Conservation (phyloP, 1,140 invertebrate genomes). For the Hesperophylax magnus region DNA sequence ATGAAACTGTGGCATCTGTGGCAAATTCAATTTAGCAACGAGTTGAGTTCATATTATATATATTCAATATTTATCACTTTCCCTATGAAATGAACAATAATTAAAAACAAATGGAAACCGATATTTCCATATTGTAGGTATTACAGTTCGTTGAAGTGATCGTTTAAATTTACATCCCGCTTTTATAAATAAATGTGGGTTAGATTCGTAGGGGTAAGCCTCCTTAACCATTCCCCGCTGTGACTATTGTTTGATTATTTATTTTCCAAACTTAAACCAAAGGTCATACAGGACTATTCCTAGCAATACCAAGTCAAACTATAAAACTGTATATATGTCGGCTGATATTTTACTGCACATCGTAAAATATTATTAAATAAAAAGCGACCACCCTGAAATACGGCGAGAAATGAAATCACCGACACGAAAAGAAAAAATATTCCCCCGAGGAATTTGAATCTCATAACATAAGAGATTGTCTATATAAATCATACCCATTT, state of each 20-base stretch:
- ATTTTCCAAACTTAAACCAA: neutral
- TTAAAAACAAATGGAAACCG: too few relatives aligned
- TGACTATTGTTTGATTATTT: neutral
- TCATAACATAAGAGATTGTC: slow-evolving; percentile 42
- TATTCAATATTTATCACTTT: too few relatives aligned
- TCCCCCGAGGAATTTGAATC: slow-evolving; percentile 40
- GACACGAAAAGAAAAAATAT: slow-evolving; percentile 38
- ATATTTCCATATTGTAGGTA: too few relatives aligned
- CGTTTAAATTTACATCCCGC: too few relatives aligned
- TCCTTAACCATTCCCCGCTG: neutral
- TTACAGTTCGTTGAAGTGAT: too few relatives aligned
- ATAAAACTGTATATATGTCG: slow-evolving; percentile 23
- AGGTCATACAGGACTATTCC: slow-evolving; percentile 5
- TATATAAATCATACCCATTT: slow-evolving; percentile 43
- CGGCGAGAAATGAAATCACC: slow-evolving; percentile 37
- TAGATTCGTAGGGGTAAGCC: neutral
- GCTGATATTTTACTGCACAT: slow-evolving; percentile 33
- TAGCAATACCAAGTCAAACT: slow-evolving; percentile 35
- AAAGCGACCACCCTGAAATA: slow-evolving; percentile 4
- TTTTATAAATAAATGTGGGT: too few relatives aligned
- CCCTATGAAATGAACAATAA: too few relatives aligned
- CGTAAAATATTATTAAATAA: slow-evolving; percentile 46
- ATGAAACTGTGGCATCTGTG: too few relatives aligned
- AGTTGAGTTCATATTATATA: too few relatives aligned
- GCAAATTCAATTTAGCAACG: too few relatives aligned